Evolutionary conservation across 2,888 invertebrate genomes (phyloP).

Genomic region (Drosophila mimetica): DNA sequence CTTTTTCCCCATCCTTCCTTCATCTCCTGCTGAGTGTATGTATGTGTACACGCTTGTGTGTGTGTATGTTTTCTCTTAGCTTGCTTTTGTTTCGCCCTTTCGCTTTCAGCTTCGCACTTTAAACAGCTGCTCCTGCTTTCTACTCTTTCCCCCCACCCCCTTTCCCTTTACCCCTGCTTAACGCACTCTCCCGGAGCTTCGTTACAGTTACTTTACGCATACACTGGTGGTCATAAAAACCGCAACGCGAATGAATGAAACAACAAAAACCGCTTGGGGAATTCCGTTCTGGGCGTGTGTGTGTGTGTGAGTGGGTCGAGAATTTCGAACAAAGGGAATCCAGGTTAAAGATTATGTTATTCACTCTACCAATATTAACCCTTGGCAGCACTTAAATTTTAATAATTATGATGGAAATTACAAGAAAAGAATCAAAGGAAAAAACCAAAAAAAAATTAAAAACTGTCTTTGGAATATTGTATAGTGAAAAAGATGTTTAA

Average conservation of each 20-base stretch:
- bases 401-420: background rate
- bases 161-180: constrained; percentile 12
- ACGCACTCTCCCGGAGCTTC: constrained; percentile 49
- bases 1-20: constrained; percentile 43
- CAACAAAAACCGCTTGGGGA: constrained; percentile 46
- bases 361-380: constrained; percentile 27
- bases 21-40: constrained; percentile 1
- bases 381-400: constrained; percentile 15
- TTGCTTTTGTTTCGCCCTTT: constrained; percentile 64
- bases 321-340: constrained; percentile 32
- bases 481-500: too few species aligned
- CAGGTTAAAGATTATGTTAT: constrained; percentile 38
- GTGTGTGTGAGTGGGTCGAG: constrained; percentile 18
- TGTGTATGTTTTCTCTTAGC: constrained; percentile 16
- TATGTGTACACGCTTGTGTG: background rate
- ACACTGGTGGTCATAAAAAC: constrained; percentile 61
- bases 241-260: constrained; percentile 38
- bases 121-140: constrained; percentile 64
- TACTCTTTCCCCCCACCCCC: background rate
- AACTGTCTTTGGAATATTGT: background rate
- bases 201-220: constrained; percentile 75
- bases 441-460: background rate
- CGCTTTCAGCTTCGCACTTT: constrained; percentile 69
- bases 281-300: constrained; percentile 27
- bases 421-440: background rate